phyloP scores from a whole-genome alignment of 2,797 vertebrate genomes.

The Phrynocephalus guinanensis region DNA sequence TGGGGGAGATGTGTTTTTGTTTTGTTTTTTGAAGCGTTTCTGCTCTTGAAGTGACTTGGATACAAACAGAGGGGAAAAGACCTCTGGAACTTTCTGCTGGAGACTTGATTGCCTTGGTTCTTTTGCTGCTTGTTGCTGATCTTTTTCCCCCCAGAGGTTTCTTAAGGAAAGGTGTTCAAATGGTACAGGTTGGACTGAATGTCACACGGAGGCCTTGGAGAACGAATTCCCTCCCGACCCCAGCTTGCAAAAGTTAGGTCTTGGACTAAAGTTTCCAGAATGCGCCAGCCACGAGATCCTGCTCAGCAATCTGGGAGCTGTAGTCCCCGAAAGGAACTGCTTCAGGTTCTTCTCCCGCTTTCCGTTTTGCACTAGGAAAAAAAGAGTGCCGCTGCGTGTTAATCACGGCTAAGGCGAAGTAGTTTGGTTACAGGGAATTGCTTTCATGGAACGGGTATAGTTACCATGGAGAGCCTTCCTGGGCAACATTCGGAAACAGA shows the following conservation, averaged over 20 bases:
- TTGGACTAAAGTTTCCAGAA: too few relatives aligned
- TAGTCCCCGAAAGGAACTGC: too few relatives aligned
- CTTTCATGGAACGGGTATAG: neutral
- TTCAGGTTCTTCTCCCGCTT: neutral
- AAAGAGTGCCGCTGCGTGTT: neutral
- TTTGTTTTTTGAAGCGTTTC: neutral
- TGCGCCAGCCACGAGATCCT: too few relatives aligned
- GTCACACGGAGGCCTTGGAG: conserved; percentile 4
- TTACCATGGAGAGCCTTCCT: neutral
- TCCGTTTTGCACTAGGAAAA: conserved; percentile 25
- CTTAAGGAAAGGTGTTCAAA: neutral
- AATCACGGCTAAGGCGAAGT: neutral
- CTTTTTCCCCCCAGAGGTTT: neutral
- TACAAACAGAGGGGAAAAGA: neutral
- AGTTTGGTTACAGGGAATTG: neutral
- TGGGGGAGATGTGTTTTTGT: neutral
- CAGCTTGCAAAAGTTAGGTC: too few relatives aligned
- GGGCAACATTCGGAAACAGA: neutral
- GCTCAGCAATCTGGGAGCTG: too few relatives aligned
- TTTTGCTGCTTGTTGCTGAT: neutral
- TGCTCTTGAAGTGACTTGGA: neutral
- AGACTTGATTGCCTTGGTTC: neutral
- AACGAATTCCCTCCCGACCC: neutral
- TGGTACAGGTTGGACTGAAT: neutral
- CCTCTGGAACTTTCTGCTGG: neutral